A percentile compares a stretch with the other conserved stretches of the same genome.
Conservation (phyloP, 2,888 invertebrate species). For the Melanchra persicariae region DNA sequence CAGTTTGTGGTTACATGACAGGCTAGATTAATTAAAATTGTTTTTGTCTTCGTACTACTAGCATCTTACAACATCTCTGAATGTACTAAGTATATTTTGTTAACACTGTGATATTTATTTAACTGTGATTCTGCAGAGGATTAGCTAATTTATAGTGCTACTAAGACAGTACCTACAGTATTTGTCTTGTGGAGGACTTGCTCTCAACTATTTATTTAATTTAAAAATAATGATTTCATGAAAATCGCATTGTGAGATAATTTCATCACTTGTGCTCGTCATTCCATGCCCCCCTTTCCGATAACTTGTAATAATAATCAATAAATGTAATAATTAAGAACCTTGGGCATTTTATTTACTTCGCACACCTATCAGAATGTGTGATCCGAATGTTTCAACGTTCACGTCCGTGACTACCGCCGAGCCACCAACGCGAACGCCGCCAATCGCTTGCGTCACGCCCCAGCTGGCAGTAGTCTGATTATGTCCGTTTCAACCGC, state of each 20-base stretch:
- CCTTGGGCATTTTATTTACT: slow-evolving; percentile 16
- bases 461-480: no score
- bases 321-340: slow-evolving; percentile 61
- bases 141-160: slow-evolving; percentile 75
- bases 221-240: slow-evolving; percentile 58
- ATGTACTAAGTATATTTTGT: slow-evolving; percentile 76
- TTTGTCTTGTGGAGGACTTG: slow-evolving; percentile 67
- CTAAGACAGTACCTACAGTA: slow-evolving; percentile 59
- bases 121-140: slow-evolving; percentile 83
- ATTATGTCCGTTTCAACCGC: no score
- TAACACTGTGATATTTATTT: slow-evolving; percentile 88
- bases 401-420: no score
- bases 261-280: slow-evolving; percentile 66
- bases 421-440: no score
- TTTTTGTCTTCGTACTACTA: slow-evolving; percentile 60
- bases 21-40: slow-evolving; percentile 73
- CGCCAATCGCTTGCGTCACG: no score
- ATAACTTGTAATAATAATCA: slow-evolving; percentile 70
- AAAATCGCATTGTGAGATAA: slow-evolving; percentile 47
- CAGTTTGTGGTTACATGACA: slow-evolving; percentile 74
- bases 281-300: slow-evolving; percentile 73
- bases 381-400: no score
- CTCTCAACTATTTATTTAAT: slow-evolving; percentile 66
- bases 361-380: neutral
- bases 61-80: slow-evolving; percentile 65